A percentile compares a stretch with the other conserved stretches of the same genome.
phyloP scores from a whole-genome alignment of 2,113 vertebrate species.

The Spheniscus mendiculus region DNA sequence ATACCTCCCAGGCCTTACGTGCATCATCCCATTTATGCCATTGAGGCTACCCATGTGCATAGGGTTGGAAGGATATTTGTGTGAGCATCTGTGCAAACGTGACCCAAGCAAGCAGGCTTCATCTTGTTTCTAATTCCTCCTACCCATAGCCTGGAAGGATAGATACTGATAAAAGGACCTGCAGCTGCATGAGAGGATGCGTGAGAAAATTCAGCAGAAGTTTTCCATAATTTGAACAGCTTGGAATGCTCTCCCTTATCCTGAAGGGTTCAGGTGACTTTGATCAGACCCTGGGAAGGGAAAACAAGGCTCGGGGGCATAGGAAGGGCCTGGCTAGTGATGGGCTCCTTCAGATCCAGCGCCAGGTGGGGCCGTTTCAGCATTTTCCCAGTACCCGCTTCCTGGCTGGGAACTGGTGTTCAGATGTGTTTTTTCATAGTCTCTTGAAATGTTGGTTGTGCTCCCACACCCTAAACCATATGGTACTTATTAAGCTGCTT shows the following conservation, averaged over 20 bases:
- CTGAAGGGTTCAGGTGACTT: background rate
- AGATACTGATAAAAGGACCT: background rate
- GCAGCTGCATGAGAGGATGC: background rate
- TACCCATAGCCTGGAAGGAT: background rate
- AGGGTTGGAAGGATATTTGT: background rate
- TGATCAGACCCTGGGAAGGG: background rate
- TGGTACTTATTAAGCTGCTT: background rate
- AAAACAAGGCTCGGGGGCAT: background rate
- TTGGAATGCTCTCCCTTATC: background rate
- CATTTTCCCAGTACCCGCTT: background rate
- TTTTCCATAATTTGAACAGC: background rate
- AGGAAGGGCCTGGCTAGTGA: background rate
- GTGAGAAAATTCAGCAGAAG: background rate
- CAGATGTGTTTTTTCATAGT: background rate
- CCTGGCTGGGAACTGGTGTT: background rate
- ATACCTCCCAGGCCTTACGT: background rate
- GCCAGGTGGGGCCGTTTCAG: background rate
- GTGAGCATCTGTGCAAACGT: background rate
- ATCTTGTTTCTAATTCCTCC: background rate
- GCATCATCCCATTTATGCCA: background rate
- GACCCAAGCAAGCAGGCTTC: background rate
- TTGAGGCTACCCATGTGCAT: fast-evolving
- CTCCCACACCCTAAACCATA: background rate
- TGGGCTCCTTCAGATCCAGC: background rate
- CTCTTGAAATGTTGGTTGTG: background rate